Conservation (phyloP, 1,140 invertebrate species). For the Mya arenaria region DNA sequence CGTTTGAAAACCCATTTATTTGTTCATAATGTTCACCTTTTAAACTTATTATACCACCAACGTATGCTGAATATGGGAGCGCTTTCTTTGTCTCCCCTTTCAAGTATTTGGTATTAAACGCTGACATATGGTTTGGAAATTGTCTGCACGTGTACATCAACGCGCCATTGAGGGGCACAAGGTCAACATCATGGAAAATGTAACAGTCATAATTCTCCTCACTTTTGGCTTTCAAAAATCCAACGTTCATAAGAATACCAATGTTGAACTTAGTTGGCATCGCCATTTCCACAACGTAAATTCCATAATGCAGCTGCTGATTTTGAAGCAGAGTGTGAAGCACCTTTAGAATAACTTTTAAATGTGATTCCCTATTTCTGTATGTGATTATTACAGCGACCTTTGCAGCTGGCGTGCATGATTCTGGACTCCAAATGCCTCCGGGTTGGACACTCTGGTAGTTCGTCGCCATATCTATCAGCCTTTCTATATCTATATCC, state of each 20-base stretch:
- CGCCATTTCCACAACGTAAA: slow-evolving; percentile 37
- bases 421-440: not conserved
- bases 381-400: slow-evolving; percentile 33
- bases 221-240: slow-evolving; percentile 92
- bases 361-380: not conserved
- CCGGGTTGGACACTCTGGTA: not conserved
- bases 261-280: slow-evolving; percentile 87
- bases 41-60: no score
- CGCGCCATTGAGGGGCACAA: slow-evolving; percentile 82
- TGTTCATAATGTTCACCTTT: no score
- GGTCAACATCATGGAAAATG: slow-evolving; percentile 96
- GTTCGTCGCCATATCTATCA: not conserved
- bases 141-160: slow-evolving; percentile 85
- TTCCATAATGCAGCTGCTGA: slow-evolving; percentile 12
- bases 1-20: no score
- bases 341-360: slow-evolving; percentile 11
- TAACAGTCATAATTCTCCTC: slow-evolving; percentile 87
- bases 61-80: no score
- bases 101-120: no score
- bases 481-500: not conserved
- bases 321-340: slow-evolving; percentile 20
- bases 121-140: no score
- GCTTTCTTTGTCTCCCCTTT: no score
- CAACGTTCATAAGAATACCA: slow-evolving; percentile 96
- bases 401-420: not conserved